phyloP scores from a whole-genome alignment of 2,797 vertebrate genomes.

The Eurystomus glaucurus region DNA sequence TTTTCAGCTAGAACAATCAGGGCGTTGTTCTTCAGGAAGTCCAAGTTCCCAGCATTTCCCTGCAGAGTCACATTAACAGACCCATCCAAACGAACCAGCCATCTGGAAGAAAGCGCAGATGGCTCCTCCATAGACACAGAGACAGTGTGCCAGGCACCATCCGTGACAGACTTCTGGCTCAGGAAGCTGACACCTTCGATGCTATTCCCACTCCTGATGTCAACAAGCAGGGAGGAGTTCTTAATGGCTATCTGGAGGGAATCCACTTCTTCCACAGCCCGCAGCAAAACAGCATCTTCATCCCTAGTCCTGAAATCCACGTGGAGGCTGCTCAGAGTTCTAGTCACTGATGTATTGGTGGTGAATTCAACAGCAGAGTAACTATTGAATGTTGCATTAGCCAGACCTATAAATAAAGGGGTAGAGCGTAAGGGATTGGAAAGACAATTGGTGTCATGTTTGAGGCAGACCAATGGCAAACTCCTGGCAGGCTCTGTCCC shows the following conservation, averaged over 20 bases:
- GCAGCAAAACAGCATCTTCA: constrained; percentile 86
- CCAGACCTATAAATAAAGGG: constrained; percentile 86
- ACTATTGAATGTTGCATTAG: constrained; percentile 89
- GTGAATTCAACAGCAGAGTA: constrained; percentile 82
- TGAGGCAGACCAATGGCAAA: neutral
- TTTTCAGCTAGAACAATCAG: constrained; percentile 87
- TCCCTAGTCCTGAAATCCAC: constrained; percentile 91
- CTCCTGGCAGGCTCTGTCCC: neutral
- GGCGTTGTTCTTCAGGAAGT: constrained; percentile 85
- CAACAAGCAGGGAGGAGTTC: constrained; percentile 88
- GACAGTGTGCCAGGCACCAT: constrained; percentile 92
- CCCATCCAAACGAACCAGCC: constrained; percentile 87
- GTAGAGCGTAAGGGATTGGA: neutral
- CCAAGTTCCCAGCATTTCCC: constrained; percentile 81
- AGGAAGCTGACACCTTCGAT: constrained; percentile 84
- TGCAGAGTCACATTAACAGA: constrained; percentile 72
- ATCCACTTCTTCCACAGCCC: constrained; percentile 77
- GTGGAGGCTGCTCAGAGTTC: constrained; percentile 83
- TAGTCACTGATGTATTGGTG: constrained; percentile 80
- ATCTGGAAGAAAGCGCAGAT: constrained; percentile 74
- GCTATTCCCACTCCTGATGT: constrained; percentile 84
- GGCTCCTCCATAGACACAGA: constrained; percentile 85
- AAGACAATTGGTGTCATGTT: neutral
- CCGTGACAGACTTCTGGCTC: constrained; percentile 80
- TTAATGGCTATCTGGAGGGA: constrained; percentile 87